phyloP scores from a whole-genome alignment of 2,797 vertebrate species.

The Pipistrellus pygmaeus region DNA sequence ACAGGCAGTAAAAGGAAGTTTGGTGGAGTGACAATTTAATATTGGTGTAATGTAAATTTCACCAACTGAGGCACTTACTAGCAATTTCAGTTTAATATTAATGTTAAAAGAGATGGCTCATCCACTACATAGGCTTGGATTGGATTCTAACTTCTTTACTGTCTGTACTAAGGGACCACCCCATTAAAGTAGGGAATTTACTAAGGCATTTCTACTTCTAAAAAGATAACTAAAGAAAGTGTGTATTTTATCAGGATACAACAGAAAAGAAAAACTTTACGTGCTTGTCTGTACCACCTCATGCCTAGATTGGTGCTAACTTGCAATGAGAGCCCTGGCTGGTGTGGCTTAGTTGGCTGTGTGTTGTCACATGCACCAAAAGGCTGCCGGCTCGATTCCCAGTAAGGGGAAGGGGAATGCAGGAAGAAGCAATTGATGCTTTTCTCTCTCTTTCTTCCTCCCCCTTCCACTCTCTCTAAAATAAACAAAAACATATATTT shows the following conservation, averaged over 20 bases:
- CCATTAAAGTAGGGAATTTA: not conserved
- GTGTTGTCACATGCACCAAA: not conserved
- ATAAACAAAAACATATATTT: not conserved
- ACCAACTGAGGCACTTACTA: not conserved
- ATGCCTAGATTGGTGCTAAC: not conserved
- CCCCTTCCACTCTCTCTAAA: not conserved
- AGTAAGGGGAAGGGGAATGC: not conserved
- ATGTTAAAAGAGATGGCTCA: not conserved
- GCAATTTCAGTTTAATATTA: not conserved
- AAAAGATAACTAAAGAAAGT: constrained; percentile 3
- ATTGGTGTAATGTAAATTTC: not conserved
- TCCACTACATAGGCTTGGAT: not conserved
- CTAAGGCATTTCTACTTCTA: not conserved
- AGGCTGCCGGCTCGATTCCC: not conserved
- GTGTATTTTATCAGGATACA: not conserved
- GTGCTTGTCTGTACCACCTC: not conserved
- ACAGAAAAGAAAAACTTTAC: not conserved
- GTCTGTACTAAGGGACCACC: not conserved
- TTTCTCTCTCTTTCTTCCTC: not conserved
- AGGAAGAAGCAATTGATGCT: not conserved
- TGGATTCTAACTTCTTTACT: not conserved
- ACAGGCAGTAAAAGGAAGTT: not conserved
- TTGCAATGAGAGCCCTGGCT: not conserved
- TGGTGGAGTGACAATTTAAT: not conserved
- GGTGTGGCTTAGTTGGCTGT: not conserved